phyloP scores from a whole-genome alignment of 2,113 vertebrate species.

The Sylvietta virens region DNA sequence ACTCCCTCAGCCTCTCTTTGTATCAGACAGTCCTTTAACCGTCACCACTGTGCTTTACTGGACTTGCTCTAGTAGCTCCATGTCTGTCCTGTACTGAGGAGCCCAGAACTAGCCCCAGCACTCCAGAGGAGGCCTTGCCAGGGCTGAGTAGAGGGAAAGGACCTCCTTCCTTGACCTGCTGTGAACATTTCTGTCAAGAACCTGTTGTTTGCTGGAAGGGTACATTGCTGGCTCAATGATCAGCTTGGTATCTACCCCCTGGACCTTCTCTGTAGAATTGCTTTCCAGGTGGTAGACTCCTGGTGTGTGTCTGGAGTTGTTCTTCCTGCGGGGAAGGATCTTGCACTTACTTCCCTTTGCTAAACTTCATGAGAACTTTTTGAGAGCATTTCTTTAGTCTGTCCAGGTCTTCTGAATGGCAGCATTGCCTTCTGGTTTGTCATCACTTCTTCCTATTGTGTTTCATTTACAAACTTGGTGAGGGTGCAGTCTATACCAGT shows the following conservation, averaged over 20 bases:
- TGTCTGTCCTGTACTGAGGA: not conserved
- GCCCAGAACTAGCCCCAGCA: not conserved
- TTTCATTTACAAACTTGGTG: not conserved
- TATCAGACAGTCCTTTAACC: not conserved
- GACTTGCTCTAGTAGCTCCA: not conserved
- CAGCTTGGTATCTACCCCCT: not conserved
- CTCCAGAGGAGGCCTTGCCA: not conserved
- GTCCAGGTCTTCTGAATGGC: not conserved
- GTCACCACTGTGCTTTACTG: not conserved
- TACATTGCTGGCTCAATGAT: not conserved
- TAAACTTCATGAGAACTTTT: not conserved
- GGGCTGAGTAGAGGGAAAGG: not conserved
- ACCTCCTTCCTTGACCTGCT: not conserved
- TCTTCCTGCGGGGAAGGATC: not conserved
- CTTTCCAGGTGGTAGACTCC: not conserved
- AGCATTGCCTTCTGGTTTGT: not conserved
- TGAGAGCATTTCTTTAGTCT: not conserved
- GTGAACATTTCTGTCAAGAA: not conserved
- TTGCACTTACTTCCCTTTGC: not conserved
- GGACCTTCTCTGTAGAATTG: not conserved
- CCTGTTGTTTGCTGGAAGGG: not conserved
- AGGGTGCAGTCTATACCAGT: not conserved
- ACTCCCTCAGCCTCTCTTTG: not conserved
- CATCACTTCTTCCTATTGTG: not conserved
- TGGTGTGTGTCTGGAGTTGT: not conserved